These are phyloP conservation scores for Isotomurus palustris DNA, from an alignment of 2,888 invertebrate species.

Conservation along the genomic window DNA sequence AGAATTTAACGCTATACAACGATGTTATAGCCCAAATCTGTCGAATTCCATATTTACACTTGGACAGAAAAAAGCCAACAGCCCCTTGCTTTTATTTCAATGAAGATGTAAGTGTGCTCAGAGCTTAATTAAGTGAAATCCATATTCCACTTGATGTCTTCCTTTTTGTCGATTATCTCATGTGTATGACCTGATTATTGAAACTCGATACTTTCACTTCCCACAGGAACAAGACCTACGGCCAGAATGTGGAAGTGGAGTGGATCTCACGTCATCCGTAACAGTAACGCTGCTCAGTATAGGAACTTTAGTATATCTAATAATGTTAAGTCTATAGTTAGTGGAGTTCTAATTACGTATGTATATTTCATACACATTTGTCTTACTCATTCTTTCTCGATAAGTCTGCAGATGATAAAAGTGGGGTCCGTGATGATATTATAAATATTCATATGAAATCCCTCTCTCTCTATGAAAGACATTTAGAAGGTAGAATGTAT, in stretches of 20 bases:
- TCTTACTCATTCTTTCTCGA: no score
- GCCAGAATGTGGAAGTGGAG: conserved; percentile 25
- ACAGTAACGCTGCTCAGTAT: conserved; percentile 25
- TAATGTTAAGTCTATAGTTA: not conserved
- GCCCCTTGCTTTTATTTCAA: conserved; percentile 26
- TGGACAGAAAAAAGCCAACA: conserved; percentile 31
- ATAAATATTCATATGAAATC: no score
- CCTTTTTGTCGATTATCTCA: not conserved
- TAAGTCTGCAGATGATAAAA: no score
- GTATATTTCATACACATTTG: no score
- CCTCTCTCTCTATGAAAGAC: no score
- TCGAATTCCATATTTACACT: conserved; percentile 22
- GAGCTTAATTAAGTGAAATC: not conserved
- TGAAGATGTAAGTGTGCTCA: conserved; percentile 21
- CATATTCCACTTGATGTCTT: no score
- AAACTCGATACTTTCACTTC: not conserved
- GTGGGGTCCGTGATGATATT: no score
- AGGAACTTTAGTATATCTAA: not conserved
- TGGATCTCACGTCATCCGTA: conserved; percentile 18
- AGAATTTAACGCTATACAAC: conserved; percentile 30
- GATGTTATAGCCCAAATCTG: conserved; percentile 35
- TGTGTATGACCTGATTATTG: not conserved
- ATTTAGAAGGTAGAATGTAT: no score
- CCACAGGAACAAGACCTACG: conserved; percentile 27
- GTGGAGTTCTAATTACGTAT: not conserved